These are phyloP conservation scores for Todus mexicanus DNA, from an alignment of 2,797 vertebrate genomes.

Conservation along the genomic window DNA sequence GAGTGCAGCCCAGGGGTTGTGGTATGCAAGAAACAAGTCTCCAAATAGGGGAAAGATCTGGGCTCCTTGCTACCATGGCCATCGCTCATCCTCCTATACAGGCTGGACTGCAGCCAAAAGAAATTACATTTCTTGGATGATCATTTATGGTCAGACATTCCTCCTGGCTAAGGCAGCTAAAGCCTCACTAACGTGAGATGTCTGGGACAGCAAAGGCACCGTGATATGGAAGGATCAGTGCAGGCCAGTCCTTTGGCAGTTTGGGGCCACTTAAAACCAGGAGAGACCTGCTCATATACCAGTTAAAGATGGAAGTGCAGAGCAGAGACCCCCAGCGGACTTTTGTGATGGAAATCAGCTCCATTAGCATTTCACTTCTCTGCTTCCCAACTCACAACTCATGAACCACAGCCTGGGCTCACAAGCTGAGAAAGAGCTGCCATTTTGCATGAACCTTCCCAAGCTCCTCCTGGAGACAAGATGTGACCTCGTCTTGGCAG, in stretches of 20 bases:
- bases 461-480: neutral
- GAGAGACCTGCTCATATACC: neutral
- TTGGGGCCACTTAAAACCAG: neutral
- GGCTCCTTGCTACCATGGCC: rapidly evolving
- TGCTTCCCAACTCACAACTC: neutral
- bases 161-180: neutral
- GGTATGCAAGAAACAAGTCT: neutral
- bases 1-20: neutral
- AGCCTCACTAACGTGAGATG: rapidly evolving
- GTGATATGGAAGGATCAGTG: rapidly evolving
- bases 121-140: neutral
- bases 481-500: neutral
- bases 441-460: neutral
- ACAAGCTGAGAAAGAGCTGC: neutral
- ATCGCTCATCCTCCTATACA: neutral
- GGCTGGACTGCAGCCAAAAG: neutral
- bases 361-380: neutral
- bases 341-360: neutral
- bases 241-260: rapidly evolving
- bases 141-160: slow-evolving; percentile 28
- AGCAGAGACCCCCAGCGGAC: neutral
- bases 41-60: slow-evolving; percentile 24
- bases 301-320: neutral
- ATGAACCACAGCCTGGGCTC: neutral
- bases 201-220: neutral